Base-by-base conservation (phyloP, 2,888 invertebrate species). In the Hoplodrina ambigua region DNA sequence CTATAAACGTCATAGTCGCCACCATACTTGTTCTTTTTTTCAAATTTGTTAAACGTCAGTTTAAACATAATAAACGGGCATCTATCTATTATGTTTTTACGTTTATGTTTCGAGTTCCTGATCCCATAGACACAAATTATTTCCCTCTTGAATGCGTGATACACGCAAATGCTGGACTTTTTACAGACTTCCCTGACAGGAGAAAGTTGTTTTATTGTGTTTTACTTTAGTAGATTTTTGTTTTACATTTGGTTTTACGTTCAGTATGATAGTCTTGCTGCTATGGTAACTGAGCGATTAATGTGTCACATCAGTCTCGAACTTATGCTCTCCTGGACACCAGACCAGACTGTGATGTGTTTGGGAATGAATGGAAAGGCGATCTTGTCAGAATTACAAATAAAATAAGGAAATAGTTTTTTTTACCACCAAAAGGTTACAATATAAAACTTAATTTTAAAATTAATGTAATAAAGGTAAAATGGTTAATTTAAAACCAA, bases 101-200 rank as follows among this genome's bases (percentile, higher is more conserved):
- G 19, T 15, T 17, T 30, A 58, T 60, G 44, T 69, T 78, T 55
- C 60, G 53, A 70, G 72, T 85, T 75, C 76, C 78, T 62, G 52
- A 30, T 59, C 74, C 76, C 66, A 69, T 79, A 73, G 78, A 81
- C 56, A 61, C 62, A 54, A 72, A 71, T 74, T 54, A 78, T 83
- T 83, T 85, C 79, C 76, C 79, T 59, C 46, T 37, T 63, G 65
- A 78, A 64, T 72, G 79, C 85, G 84, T 85, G 85, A 75, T 74
- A 53, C 84, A 84, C 84, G 85, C 85, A 56, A 83, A 77, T 74
- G 60, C 50, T 69, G 33, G 49, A 61, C 49, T 78, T 80, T 67
- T 75, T 72, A 72, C 50, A 49, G 25, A 73, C 71, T 83, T 84
- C 73, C 79, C 73, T 75, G 75, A 69, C 56, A 55, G 19, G 59